Percentiles rank a stretch among this genome's conserved stretches.
These are phyloP conservation scores for Acinonyx jubatus DNA, from an alignment of 2,113 vertebrate genomes.

Conservation along the genomic window DNA sequence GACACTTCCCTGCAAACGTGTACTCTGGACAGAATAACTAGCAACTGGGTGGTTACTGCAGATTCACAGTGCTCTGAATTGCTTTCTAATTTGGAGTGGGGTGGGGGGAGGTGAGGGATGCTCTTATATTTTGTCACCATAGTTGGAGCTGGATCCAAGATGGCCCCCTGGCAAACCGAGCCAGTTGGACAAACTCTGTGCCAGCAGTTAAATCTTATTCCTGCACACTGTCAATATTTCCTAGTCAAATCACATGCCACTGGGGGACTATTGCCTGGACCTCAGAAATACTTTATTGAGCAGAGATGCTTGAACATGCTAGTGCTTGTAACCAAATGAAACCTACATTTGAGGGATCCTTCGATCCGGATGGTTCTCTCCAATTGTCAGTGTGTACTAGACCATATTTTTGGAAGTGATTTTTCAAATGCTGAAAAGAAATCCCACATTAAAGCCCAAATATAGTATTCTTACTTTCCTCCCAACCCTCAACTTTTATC, in stretches of 20 bases:
- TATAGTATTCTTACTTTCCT: not conserved
- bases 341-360: not conserved
- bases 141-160: not conserved
- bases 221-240: not conserved
- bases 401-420: not conserved
- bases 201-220: not conserved
- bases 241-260: not conserved
- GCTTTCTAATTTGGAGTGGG: not conserved
- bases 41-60: not conserved
- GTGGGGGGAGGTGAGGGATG: not conserved
- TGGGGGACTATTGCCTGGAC: not conserved
- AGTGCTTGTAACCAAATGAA: not conserved
- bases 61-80: not conserved
- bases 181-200: not conserved
- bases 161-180: not conserved
- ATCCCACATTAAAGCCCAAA: not conserved
- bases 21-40: not conserved
- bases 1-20: not conserved
- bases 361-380: not conserved
- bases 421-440: slow-evolving; percentile 44
- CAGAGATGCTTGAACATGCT: not conserved
- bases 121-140: not conserved
- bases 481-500: not conserved
- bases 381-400: not conserved
- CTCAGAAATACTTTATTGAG: not conserved